Base-by-base conservation (phyloP, 2,888 invertebrate species). In the Neoitamus cyanurus region DNA sequence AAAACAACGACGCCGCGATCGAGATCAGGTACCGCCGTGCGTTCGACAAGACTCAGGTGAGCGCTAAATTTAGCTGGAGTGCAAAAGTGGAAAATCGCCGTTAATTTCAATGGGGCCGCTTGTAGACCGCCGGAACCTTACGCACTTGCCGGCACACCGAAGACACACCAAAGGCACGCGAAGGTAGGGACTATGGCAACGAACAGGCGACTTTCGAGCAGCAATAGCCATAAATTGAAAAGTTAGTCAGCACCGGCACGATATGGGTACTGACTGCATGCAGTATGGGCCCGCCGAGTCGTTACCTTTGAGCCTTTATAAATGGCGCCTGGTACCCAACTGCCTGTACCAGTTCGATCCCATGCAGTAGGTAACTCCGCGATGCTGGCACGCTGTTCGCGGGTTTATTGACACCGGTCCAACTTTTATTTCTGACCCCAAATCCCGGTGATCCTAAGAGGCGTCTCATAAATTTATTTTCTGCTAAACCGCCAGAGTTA, bases 351-450 rank as follows among this genome's bases (percentile, higher is more conserved):
- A 37, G 75, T 75, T 75, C 46, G 42, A 5, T n/a, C 42, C 42
- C 25, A 42, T 46, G 28, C n/a, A n/a, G n/a, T n/a, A 42, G 5
- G 25, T 42, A 42, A n/a, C 75, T 75, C 0, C 11, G 31, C 6
- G n/a, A 72, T n/a, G 34, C 20, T 34, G 15, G n/a, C 7, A n/a
- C 34, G n/a, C 34, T 58, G 20, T 0, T 42, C 46, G 13, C 42
- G 25, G 28, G 75, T 25, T 75, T 42, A 75, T 46, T 75, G 75
- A 46, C 42, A 46, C 7, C 75, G 20, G 28, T 2, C 28, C 28
- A 37, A 46, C 46, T 75, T 46, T 75, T 75, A 75, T 42, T 13
- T 46, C 42, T 75, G 75, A 75, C 42, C 42, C 42, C 75, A 75
- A 75, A 46, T 73, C 42, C 13, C 7, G n/a, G 75, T 1, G 28